Percentiles rank a stretch among this genome's conserved stretches.
Conservation (phyloP, 2,888 invertebrate genomes). For the Drosophila antonietae region DNA sequence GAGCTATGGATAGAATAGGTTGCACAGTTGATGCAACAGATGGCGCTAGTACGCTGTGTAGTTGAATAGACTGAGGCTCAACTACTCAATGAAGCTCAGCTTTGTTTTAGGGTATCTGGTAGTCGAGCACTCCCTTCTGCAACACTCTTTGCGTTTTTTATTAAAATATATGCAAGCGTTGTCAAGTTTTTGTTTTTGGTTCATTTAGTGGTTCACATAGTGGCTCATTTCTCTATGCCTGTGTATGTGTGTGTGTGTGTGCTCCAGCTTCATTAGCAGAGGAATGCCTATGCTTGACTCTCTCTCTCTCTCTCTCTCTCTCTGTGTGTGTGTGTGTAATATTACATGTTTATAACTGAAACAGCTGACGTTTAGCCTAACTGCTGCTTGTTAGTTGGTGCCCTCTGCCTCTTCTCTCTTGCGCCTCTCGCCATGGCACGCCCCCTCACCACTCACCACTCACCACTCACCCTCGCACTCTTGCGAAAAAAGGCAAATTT, state of each 20-base stretch:
- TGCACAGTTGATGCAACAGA: neutral
- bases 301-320: no score
- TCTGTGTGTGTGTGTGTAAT: conserved; percentile 30
- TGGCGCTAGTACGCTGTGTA: neutral
- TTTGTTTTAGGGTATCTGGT: neutral
- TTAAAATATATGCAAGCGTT: conserved; percentile 22
- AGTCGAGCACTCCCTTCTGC: neutral
- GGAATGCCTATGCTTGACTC: conserved; percentile 27
- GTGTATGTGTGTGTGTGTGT: neutral
- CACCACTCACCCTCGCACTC: neutral
- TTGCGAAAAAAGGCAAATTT: conserved; percentile 53
- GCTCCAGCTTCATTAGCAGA: conserved; percentile 60
- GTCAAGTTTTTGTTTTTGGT: neutral
- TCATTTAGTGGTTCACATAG: conserved; percentile 7
- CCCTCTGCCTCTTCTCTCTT: neutral
- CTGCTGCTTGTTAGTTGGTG: conserved; percentile 54
- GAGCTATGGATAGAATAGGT: neutral
- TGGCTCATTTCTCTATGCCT: conserved; percentile 3
- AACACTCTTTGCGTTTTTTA: conserved; percentile 4
- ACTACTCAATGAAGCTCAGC: neutral
- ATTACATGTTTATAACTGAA: conserved; percentile 39
- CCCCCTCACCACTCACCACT: neutral
- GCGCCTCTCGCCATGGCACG: neutral
- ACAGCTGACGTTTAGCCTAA: conserved; percentile 18
- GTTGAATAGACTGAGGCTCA: neutral